These are phyloP conservation scores for Indicator maculatus DNA, from an alignment of 2,113 vertebrate genomes.

Conservation along the genomic window DNA sequence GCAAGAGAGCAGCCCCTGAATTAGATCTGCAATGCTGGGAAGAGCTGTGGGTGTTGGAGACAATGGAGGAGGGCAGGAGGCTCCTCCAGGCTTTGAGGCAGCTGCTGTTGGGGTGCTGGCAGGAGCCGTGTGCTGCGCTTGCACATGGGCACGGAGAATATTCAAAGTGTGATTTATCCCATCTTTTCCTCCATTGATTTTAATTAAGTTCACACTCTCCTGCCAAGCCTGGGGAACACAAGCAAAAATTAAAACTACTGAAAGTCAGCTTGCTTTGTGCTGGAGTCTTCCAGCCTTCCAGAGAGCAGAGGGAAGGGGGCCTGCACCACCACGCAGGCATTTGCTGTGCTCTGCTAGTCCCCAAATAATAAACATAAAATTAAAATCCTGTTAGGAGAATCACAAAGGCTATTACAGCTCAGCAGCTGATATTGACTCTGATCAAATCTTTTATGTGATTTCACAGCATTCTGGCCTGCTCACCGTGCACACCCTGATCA, in stretches of 20 bases:
- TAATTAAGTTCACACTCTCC: constrained; percentile 73
- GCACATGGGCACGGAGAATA: background rate
- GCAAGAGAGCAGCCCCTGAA: background rate
- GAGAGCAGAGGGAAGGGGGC: background rate
- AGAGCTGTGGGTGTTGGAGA: background rate
- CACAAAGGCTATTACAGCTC: constrained; percentile 65
- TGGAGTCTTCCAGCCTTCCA: constrained; percentile 38
- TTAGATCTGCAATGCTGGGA: background rate
- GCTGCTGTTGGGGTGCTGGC: background rate
- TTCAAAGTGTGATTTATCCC: constrained; percentile 60
- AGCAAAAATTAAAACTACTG: constrained; percentile 45
- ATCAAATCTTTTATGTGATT: constrained; percentile 70
- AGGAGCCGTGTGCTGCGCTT: background rate
- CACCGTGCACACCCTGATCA: background rate
- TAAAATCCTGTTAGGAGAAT: constrained; percentile 76
- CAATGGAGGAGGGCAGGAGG: background rate
- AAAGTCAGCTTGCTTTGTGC: constrained; percentile 20
- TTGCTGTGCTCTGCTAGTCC: constrained; percentile 46
- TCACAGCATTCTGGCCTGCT: constrained; percentile 58
- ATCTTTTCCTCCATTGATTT: constrained; percentile 73
- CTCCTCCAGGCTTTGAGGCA: background rate
- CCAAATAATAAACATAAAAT: constrained; percentile 77
- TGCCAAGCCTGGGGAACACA: constrained; percentile 59
- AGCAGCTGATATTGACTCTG: constrained; percentile 49
- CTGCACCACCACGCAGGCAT: background rate